Evolutionary conservation across 2,797 vertebrate species (phyloP), one percentile per base, ranked within the genome.

Genomic region (Serranus cabrilla): DNA sequence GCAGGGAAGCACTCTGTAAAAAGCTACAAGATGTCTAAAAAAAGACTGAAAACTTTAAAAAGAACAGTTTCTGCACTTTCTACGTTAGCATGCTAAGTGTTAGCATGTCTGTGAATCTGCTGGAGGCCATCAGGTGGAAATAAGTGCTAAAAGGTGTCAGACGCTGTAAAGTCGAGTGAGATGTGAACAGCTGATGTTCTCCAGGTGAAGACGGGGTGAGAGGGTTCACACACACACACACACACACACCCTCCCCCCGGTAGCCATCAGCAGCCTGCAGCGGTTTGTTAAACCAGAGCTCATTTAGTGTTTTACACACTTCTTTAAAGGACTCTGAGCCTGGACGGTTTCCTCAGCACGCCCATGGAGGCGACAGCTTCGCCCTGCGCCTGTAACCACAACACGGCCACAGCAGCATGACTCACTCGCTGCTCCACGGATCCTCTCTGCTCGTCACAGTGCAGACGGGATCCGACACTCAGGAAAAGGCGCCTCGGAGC

Each of bases 241-340:
- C n/a, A n/a, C n/a, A n/a, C n/a, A n/a, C n/a, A n/a, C n/a, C 76
- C 18, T 68, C 76, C 75, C 76, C 68, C 67, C 72, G 63, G 87
- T 81, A 83, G 84, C 86, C 71, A 40, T 74, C 76, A 61, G 74
- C 78, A 67, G 85, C 72, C 63, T 69, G 63, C 76, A 50, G 89
- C 27, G 73, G 87, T 88, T 89, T 86, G 84, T 79, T 63, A 25
- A 61, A 78, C 62, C 73, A 70, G 59, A 88, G 77, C 88, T 90
- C 87, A 76, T 91, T 92, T 88, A 85, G 83, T 89, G 91, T 92
- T 91, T 93, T 92, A 91, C 90, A 91, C 87, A 85, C 81, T 87
- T 62, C 47, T 90, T 87, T 88, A 87, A 92, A 87, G 45, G 82
- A 88, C 83, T 89, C 23, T 62, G 74, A 84, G 88, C 80, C 82